Percentiles rank a stretch among this genome's conserved stretches.
Conservation (phyloP, 2,113 vertebrate genomes). For the Osmerus eperlanus region DNA sequence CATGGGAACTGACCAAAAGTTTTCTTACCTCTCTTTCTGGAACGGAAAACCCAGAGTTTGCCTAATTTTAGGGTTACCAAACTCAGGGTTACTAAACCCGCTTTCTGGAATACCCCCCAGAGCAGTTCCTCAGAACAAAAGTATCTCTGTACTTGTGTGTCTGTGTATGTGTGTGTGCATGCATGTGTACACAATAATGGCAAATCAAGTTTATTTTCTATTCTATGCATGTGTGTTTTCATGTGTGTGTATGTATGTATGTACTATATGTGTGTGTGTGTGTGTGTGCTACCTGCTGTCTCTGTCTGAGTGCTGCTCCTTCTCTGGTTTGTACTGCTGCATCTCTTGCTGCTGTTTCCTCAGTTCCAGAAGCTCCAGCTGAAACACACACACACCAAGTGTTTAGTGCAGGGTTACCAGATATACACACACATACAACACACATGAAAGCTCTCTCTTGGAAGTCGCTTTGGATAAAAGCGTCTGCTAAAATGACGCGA, state of each 20-base stretch:
- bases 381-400: constrained; percentile 16
- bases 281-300: constrained; percentile 67
- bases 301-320: constrained; percentile 61
- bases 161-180: neutral
- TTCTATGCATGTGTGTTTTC: neutral
- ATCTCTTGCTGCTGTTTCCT: constrained; percentile 69
- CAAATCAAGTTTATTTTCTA: neutral
- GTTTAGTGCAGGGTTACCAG: neutral
- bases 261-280: neutral
- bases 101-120: no score
- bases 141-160: constrained; percentile 5
- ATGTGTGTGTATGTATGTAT: neutral
- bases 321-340: constrained; percentile 48
- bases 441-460: no score
- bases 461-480: no score
- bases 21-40: no score
- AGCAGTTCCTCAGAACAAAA: neutral
- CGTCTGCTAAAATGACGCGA: no score
- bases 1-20: no score
- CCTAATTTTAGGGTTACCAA: no score
- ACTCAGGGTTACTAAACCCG: no score
- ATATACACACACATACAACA: neutral
- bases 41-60: no score
- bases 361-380: constrained; percentile 83
- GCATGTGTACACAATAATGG: neutral